Conservation (phyloP, 2,888 invertebrate species). For the Orthosia gothica region DNA sequence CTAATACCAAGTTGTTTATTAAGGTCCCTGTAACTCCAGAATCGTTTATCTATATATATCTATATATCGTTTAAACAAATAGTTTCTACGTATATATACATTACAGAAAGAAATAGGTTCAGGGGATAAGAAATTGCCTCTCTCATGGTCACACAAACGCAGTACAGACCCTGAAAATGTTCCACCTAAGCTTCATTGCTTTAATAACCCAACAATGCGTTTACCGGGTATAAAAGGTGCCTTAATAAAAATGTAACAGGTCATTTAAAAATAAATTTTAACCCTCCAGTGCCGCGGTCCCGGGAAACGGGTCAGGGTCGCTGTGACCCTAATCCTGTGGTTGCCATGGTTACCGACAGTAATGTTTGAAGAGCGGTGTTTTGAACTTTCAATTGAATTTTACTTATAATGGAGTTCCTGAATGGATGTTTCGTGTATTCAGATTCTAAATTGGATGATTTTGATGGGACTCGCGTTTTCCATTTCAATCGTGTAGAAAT, state of each 20-base stretch:
- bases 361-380: constrained; percentile 41
- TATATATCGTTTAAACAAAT: too few relatives aligned
- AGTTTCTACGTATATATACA: too few relatives aligned
- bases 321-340: constrained; percentile 67
- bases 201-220: constrained; percentile 43
- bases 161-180: not conserved
- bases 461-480: constrained; percentile 7
- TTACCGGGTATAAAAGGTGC: constrained; percentile 40
- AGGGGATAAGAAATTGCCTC: too few relatives aligned
- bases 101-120: too few relatives aligned
- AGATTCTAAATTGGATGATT: constrained; percentile 16
- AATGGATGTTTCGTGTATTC: constrained; percentile 11
- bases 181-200: not conserved
- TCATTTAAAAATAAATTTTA: constrained; percentile 64
- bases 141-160: not conserved
- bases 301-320: constrained; percentile 67
- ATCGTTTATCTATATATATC: too few relatives aligned
- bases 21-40: too few relatives aligned
- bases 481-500: not conserved
- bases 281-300: constrained; percentile 45
- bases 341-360: constrained; percentile 57
- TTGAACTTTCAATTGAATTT: constrained; percentile 51
- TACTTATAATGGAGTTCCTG: constrained; percentile 30
- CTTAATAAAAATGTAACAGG: constrained; percentile 53
- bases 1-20: too few relatives aligned